Conservation (phyloP, 2,113 vertebrate genomes). For the Microcebus lehilahytsara region DNA sequence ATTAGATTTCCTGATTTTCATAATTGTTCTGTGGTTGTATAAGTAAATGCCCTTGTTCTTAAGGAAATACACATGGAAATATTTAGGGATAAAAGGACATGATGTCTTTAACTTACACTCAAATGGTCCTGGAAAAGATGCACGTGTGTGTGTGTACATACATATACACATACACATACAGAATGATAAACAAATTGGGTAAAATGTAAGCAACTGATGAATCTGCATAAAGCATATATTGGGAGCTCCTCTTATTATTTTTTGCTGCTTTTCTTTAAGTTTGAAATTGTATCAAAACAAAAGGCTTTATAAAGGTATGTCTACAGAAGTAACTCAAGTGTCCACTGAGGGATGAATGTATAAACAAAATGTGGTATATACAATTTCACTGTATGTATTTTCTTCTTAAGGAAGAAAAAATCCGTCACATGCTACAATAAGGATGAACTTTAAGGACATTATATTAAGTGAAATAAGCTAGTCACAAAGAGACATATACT, state of each 20-base stretch:
- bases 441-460: not conserved
- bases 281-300: not conserved
- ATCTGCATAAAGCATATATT: not conserved
- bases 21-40: not conserved
- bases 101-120: not conserved
- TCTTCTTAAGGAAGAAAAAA: not conserved
- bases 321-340: not conserved
- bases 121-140: not conserved
- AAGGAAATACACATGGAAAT: not conserved
- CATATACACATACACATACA: not conserved
- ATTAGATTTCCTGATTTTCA: not conserved
- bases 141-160: fast-evolving
- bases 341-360: not conserved
- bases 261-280: not conserved
- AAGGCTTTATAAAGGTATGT: not conserved
- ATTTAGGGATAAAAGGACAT: not conserved
- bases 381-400: too few relatives aligned
- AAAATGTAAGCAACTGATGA: not conserved
- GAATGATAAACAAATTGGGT: not conserved
- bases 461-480: not conserved
- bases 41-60: not conserved
- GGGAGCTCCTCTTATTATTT: not conserved
- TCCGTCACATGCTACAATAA: not conserved
- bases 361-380: not conserved
- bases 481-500: not conserved